phyloP scores from a whole-genome alignment of 35 echinoderm and acorn worm species.

The Lytechinus variegatus region DNA sequence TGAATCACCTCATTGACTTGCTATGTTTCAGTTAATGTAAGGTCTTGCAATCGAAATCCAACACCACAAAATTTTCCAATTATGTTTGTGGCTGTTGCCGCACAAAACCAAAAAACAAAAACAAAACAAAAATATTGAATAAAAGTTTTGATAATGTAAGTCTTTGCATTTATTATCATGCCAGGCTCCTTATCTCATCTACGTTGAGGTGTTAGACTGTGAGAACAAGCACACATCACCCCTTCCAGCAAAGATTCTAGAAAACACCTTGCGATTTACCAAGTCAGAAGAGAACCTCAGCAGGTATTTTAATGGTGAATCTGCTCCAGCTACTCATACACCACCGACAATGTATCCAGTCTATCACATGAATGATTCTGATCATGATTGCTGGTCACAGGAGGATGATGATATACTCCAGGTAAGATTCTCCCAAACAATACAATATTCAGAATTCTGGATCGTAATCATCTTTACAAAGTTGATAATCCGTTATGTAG shows the following conservation, averaged over 20 bases:
- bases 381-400: conserved; percentile 95
- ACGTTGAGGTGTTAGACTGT: conserved; percentile 91
- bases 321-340: conserved; percentile 56
- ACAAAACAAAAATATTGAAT: too few relatives aligned
- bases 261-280: conserved; percentile 94
- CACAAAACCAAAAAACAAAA: too few relatives aligned
- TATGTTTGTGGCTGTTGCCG: too few relatives aligned
- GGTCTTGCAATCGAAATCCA: too few relatives aligned
- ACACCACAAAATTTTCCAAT: too few relatives aligned
- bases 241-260: conserved; percentile 85
- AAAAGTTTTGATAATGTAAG: too few relatives aligned
- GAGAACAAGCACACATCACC: conserved; percentile 96
- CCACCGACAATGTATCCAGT: conserved; percentile 80
- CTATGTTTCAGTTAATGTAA: too few relatives aligned
- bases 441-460: too few relatives aligned
- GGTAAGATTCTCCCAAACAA: conserved; percentile 24
- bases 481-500: too few relatives aligned
- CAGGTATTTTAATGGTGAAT: conserved; percentile 59
- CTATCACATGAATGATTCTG: conserved; percentile 85
- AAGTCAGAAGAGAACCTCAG: conserved; percentile 96
- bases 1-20: too few relatives aligned
- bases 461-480: too few relatives aligned
- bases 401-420: conserved; percentile 91
- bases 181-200: conserved; percentile 96
- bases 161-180: background rate